Evolutionary conservation across 2,888 invertebrate genomes (phyloP).

Genomic region (Liposcelis brunnea): DNA sequence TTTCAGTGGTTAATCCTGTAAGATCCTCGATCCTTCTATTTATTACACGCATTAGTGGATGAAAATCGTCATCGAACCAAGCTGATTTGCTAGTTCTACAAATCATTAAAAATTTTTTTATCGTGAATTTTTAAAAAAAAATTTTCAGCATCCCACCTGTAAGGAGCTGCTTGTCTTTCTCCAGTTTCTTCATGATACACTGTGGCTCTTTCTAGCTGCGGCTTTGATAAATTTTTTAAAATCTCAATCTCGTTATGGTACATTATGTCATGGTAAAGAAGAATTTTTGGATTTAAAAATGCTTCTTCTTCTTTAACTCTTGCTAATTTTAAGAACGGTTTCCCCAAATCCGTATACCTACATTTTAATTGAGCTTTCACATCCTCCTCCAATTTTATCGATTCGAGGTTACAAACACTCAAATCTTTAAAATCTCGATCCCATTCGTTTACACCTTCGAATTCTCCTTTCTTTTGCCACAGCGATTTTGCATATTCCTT

Average conservation of each 20-base stretch:
- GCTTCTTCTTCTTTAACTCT: constrained; percentile 76
- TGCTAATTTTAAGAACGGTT: constrained; percentile 57
- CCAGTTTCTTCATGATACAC: constrained; percentile 90
- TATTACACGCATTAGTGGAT: constrained; percentile 52
- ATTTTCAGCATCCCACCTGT: too few relatives aligned
- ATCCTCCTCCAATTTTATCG: constrained; percentile 35
- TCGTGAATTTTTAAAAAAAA: too few relatives aligned
- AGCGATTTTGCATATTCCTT: constrained; percentile 61
- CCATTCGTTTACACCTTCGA: constrained; percentile 28
- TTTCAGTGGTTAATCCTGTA: constrained; percentile 67
- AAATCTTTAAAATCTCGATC: constrained; percentile 53
- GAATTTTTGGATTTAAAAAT: constrained; percentile 58
- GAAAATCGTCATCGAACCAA: constrained; percentile 79
- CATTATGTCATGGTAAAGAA: constrained; percentile 78
- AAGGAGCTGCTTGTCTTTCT: constrained; percentile 76
- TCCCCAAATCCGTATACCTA: too few relatives aligned
- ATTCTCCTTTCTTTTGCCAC: constrained; percentile 50
- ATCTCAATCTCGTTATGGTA: constrained; percentile 70
- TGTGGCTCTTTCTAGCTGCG: constrained; percentile 59
- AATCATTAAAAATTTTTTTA: too few relatives aligned
- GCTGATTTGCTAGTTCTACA: constrained; percentile 97
- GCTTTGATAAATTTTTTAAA: constrained; percentile 38
- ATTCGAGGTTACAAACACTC: constrained; percentile 65
- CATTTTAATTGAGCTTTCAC: constrained; percentile 44
- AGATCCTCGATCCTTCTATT: constrained; percentile 66